A percentile compares a stretch with the other conserved stretches of the same genome.
phyloP scores from a whole-genome alignment of 2,797 vertebrate genomes.

The Falco concolor region DNA sequence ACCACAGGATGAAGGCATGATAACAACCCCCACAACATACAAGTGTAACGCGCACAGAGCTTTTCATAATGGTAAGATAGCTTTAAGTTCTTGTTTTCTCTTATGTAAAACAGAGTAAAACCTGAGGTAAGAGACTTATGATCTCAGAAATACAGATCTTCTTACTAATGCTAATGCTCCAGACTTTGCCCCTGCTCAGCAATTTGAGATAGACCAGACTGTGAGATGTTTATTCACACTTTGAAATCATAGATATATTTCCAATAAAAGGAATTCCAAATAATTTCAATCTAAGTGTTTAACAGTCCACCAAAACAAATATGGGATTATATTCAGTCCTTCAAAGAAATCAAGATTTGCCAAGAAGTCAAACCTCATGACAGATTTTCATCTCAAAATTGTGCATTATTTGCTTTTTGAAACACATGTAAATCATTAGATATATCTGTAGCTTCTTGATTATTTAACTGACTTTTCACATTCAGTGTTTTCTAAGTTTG shows the following conservation, averaged over 20 bases:
- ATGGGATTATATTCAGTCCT: not conserved
- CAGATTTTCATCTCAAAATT: not conserved
- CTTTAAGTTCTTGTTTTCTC: not conserved
- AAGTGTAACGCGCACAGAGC: not conserved
- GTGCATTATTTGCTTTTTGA: not conserved
- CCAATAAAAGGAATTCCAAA: not conserved
- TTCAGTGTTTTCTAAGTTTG: not conserved
- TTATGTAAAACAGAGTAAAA: not conserved
- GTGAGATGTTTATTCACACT: not conserved
- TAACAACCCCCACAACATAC: not conserved
- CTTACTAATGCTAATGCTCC: not conserved
- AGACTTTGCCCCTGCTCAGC: not conserved
- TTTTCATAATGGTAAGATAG: not conserved
- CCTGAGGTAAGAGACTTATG: not conserved
- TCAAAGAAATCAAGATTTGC: not conserved
- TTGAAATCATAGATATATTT: not conserved
- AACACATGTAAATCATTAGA: not conserved
- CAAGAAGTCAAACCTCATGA: not conserved
- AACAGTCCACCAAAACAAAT: not conserved
- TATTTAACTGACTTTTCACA: not conserved
- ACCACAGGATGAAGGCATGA: not conserved
- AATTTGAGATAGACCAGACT: not conserved
- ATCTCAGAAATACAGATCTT: not conserved
- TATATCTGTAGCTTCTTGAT: not conserved
- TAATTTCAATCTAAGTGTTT: not conserved